Evolutionary conservation across 2,113 vertebrate species (phyloP), one percentile per base, ranked within the genome.

Genomic region (Xenus cinereus): DNA sequence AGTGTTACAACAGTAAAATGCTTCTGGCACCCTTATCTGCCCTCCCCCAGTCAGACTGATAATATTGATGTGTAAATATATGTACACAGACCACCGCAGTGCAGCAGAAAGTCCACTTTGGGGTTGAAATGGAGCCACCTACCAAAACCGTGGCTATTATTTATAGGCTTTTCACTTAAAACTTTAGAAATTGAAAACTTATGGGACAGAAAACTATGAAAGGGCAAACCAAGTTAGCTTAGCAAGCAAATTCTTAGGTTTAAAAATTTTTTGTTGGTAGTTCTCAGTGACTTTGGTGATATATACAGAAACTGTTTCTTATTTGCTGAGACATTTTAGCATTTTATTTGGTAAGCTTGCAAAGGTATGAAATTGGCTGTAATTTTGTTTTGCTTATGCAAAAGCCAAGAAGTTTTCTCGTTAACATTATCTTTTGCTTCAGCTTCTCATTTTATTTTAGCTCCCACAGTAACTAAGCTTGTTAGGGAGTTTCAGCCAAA

Each of bases 401-500:
- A 51, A 84, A 95, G 39, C 68, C 51, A 83, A 87, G 32, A 48
- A 68, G 12, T 68, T 90, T 95, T 87, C 68, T 79, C 59, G 54
- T 94, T 79, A 93, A 51, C 56, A 37, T 89, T 51, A 89, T 85
- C 45, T 95, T 90, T 91, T 69, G 13, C 86, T 93, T 94, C 75
- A 89, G 48, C 62, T 95, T 94, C 79, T 82, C 39, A 16, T 93
- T 92, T 93, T 72, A 60, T 92, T 94, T 95, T 76, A 83, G 35
- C 20, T 92, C 86, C 76, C 66, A 91, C 60, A 87, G 60, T 94
- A 97, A 89, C 82, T 85, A 93, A 94, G 41, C 66, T 75, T 94
- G 72, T 93, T 91, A 94, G 81, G 39, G 71, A 98, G 30, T 51
- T 83, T 76, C 87, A 85, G 53, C 79, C 82, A 94, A 95, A 89